Evolutionary conservation across 2,797 vertebrate genomes (phyloP).

Genomic region (Phalloptychus januarius): DNA sequence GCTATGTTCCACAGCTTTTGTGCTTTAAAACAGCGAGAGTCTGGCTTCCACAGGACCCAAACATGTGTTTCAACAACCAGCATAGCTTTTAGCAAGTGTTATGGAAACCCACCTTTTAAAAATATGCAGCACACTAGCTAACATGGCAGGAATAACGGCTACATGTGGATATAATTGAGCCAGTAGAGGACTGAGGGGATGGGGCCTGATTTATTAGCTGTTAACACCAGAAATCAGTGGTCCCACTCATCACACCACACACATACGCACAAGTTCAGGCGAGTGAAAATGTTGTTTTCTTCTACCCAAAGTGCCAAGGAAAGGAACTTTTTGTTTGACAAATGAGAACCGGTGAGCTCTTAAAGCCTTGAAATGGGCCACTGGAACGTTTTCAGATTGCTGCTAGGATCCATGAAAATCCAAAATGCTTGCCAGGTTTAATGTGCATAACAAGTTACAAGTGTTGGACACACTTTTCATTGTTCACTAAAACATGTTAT

Average conservation of each 20-base stretch:
- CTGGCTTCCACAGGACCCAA: conserved; percentile 64
- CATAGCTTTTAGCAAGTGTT: conserved; percentile 69
- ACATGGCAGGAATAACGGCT: conserved; percentile 71
- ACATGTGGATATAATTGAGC: conserved; percentile 81
- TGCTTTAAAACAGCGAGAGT: conserved; percentile 59
- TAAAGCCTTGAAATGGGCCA: conserved; percentile 49
- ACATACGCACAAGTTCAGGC: conserved; percentile 54
- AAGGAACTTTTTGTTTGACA: conserved; percentile 75
- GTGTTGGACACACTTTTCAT: conserved; percentile 1
- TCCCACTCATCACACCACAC: conserved; percentile 59
- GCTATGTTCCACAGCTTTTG: conserved; percentile 50
- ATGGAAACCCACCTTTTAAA: conserved; percentile 76
- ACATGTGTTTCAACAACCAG: conserved; percentile 65
- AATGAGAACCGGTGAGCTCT: conserved; percentile 66
- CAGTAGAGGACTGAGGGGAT: conserved; percentile 62
- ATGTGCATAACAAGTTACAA: conserved; percentile 19
- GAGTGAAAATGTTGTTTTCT: conserved; percentile 71
- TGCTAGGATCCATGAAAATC: conserved; percentile 38
- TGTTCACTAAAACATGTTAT: background rate
- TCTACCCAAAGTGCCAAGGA: conserved; percentile 65
- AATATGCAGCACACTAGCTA: conserved; percentile 72
- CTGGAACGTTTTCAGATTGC: conserved; percentile 51
- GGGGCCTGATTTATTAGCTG: conserved; percentile 80
- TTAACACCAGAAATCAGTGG: conserved; percentile 77
- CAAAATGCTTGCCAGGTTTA: conserved; percentile 26